phyloP scores from a whole-genome alignment of 2,888 invertebrate species.

The Agonum fuliginosum region DNA sequence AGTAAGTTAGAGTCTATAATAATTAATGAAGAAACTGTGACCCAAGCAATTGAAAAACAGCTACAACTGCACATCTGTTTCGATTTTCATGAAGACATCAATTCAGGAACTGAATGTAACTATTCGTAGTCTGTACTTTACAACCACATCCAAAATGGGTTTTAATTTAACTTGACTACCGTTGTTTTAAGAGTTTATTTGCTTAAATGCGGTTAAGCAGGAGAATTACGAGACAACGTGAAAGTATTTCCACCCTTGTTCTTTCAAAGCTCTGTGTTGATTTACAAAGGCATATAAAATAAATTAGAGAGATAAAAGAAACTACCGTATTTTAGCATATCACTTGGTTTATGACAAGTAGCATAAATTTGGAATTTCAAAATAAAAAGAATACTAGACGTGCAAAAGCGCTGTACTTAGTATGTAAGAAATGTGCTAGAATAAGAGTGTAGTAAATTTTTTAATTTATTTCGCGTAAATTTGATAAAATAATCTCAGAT shows the following conservation, averaged over 20 bases:
- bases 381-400: not conserved
- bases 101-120: no score
- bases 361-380: slow-evolving; percentile 11
- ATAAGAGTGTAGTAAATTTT: no score
- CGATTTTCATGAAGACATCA: no score
- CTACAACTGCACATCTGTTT: no score
- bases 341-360: slow-evolving; percentile 6
- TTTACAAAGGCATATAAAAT: slow-evolving; percentile 15
- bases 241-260: not conserved
- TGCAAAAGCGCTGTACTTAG: not conserved
- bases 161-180: slow-evolving; percentile 51
- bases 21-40: no score
- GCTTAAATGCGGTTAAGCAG: slow-evolving; percentile 39
- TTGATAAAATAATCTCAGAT: no score
- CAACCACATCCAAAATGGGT: slow-evolving; percentile 42
- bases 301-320: slow-evolving; percentile 29
- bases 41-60: no score
- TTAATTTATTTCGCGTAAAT: no score
- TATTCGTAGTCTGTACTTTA: no score
- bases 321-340: slow-evolving; percentile 11
- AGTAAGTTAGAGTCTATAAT: no score
- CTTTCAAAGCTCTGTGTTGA: slow-evolving; percentile 20
- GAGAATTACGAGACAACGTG: not conserved
- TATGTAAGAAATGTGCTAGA: not conserved
- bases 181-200: slow-evolving; percentile 29